Evolutionary conservation across 2,113 vertebrate species (phyloP), one percentile per base, ranked within the genome.

Genomic region (Phaethornis superciliosus): DNA sequence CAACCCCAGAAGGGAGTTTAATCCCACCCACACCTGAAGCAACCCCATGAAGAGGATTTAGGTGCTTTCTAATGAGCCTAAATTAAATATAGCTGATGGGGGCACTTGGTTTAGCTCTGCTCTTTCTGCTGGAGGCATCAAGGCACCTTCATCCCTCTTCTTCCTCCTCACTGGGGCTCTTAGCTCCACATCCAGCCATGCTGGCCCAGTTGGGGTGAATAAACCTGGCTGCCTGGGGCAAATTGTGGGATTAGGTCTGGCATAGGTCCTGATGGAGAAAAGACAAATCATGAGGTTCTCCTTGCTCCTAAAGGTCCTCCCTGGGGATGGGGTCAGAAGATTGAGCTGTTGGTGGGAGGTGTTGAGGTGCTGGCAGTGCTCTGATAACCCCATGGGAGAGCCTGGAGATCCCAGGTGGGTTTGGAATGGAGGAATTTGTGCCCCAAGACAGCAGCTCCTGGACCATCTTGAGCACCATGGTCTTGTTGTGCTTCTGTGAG

Each of bases 361-460:
- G 4, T 8, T 17, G 5, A 40, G 24, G 33, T 6, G 4, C 10
- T 49, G 24, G 47, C 5, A 24, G 1, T 3, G 9, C 9, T 8
- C 4, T 0, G 1, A 0, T 18, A 17, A 17, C 0, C 0, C 33
- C 8, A 1, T 1, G n/a, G 47, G 27, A 20, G 46, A 32, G 20
- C 7, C 26, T 28, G 2, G 6, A 3, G 3, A 0, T 5, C 14
- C 40, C 28, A 33, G 24, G 33, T 22, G 80, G 35, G 4, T 30
- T 52, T 56, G 52, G 32, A 5, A 3, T 2, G 27, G 24, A 6
- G 32, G 40, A 1, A 1, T 33, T 52, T 7, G 3, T 20, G 28
- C 13, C 28, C 4, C 12, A 2, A 6, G 26, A 16, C 12, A 44
- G 30, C 33, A 33, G 13, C 30, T 80, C 14, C 59, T 62, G 87